Conservation (phyloP, 2,797 vertebrate genomes). For the Takifugu ocellatus region DNA sequence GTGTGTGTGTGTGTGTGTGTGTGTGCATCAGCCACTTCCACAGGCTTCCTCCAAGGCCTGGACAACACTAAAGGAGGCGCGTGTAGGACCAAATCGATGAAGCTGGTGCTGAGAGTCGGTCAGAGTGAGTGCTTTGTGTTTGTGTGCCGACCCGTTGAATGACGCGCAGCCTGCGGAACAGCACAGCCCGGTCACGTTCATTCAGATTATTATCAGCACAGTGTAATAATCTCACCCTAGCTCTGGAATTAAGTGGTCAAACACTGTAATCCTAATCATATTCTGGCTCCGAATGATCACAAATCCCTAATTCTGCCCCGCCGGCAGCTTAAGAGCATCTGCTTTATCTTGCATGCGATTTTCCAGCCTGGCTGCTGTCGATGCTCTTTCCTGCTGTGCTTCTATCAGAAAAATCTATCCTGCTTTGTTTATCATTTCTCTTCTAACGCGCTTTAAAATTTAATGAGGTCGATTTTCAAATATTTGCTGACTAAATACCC, state of each 20-base stretch:
- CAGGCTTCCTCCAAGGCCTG: slow-evolving; percentile 89
- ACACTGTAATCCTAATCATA: slow-evolving; percentile 41
- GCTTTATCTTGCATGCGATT: slow-evolving; percentile 50
- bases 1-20: slow-evolving; percentile 7
- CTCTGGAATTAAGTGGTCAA: slow-evolving; percentile 27
- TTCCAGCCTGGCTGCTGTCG: slow-evolving; percentile 23
- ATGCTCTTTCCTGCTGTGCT: slow-evolving; percentile 13
- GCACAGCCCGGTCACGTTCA: not conserved
- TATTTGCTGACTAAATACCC: slow-evolving; percentile 2
- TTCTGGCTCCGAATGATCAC: slow-evolving; percentile 51
- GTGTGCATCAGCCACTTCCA: slow-evolving; percentile 86
- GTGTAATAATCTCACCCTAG: slow-evolving; percentile 23
- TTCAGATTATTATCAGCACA: not conserved
- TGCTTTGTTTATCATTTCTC: slow-evolving; percentile 3
- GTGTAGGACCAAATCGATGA: slow-evolving; percentile 95
- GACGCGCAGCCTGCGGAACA: not conserved
- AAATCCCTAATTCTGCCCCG: slow-evolving; percentile 46
- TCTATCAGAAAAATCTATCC: slow-evolving; percentile 22
- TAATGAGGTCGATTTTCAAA: slow-evolving; percentile 15
- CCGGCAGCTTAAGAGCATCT: slow-evolving; percentile 51
- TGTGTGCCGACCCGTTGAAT: slow-evolving; percentile 5
- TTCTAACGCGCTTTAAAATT: slow-evolving; percentile 7
- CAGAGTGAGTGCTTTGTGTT: slow-evolving; percentile 83
- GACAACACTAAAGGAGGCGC: slow-evolving; percentile 92
- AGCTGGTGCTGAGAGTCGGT: slow-evolving; percentile 96